Evolutionary conservation across 2,797 vertebrate species (phyloP).

Genomic region (Sebastes kiyomatsui): DNA sequence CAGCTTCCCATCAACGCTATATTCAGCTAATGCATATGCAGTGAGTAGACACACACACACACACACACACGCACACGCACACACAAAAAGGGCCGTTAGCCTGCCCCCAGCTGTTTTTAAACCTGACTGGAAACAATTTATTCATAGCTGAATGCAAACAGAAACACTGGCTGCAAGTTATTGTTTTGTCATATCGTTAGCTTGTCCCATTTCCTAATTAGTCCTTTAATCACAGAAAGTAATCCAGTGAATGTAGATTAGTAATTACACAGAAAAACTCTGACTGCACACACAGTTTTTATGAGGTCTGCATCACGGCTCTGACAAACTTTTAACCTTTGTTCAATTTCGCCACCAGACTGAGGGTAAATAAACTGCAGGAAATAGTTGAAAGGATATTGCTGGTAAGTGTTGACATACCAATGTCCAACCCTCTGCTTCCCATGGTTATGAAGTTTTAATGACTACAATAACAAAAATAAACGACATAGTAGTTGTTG

Average conservation of each 20-base stretch:
- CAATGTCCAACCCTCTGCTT: slow-evolving; percentile 36
- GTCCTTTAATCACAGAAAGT: slow-evolving; percentile 13
- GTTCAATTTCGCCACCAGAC: slow-evolving; percentile 28
- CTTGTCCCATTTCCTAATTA: slow-evolving; percentile 21
- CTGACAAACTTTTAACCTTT: slow-evolving; percentile 30
- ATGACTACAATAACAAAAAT: slow-evolving; percentile 48
- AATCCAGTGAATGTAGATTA: not conserved
- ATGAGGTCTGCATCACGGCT: not conserved
- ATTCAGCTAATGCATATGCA: slow-evolving; percentile 7
- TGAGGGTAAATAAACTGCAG: slow-evolving; percentile 55
- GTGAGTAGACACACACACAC: not conserved
- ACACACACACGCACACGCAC: not conserved
- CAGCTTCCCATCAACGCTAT: not conserved
- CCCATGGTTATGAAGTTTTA: slow-evolving; percentile 54
- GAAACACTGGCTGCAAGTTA: not conserved
- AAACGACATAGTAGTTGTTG: slow-evolving; percentile 8
- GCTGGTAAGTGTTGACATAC: slow-evolving; percentile 49
- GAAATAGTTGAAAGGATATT: slow-evolving; percentile 52
- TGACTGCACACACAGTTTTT: not conserved
- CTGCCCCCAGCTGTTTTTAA: slow-evolving; percentile 22
- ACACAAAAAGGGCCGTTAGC: not conserved
- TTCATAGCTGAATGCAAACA: slow-evolving; percentile 22
- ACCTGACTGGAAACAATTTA: slow-evolving; percentile 37
- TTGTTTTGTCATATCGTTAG: slow-evolving; percentile 14
- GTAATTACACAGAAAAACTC: not conserved